Evolutionary conservation across 2,797 vertebrate genomes (phyloP).

Genomic region (Betta splendens): DNA sequence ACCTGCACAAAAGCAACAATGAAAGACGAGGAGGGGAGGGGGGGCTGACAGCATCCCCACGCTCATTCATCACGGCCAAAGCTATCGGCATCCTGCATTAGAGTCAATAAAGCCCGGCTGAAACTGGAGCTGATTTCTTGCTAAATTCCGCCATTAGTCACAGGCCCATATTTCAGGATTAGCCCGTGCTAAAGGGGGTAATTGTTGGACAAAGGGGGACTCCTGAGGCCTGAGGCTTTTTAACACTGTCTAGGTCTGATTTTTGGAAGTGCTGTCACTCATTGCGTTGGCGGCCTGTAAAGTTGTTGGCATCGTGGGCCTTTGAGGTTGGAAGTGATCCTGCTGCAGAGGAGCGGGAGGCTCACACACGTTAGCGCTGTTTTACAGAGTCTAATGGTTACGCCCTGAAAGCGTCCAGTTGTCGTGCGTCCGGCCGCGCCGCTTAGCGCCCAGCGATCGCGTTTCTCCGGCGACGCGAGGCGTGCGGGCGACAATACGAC

Average conservation of each 20-base stretch:
- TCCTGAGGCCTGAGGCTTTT: conserved; percentile 53
- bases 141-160: conserved; percentile 99
- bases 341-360: conserved; percentile 12
- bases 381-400: conserved; percentile 78
- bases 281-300: conserved; percentile 31
- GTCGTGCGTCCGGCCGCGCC: conserved; percentile 23
- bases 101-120: conserved; percentile 87
- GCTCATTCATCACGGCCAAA: conserved; percentile 90
- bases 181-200: conserved; percentile 75
- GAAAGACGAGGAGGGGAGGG: conserved; percentile 80
- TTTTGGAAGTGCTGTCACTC: conserved; percentile 42
- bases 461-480: conserved; percentile 61
- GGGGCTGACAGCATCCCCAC: conserved; percentile 57
- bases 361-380: conserved; percentile 45
- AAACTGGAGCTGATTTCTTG: conserved; percentile 99
- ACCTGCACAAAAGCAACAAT: conserved; percentile 83
- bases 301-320: conserved; percentile 44
- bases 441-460: conserved; percentile 53
- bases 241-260: conserved; percentile 67
- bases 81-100: conserved; percentile 88
- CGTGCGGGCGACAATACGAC: conserved; percentile 59
- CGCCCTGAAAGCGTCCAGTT: conserved; percentile 50
- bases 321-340: conserved; percentile 52
- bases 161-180: conserved; percentile 87
- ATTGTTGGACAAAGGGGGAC: conserved; percentile 61